These are phyloP conservation scores for Apomyelois bistriatella DNA, from an alignment of 2,888 invertebrate species.

Conservation along the genomic window DNA sequence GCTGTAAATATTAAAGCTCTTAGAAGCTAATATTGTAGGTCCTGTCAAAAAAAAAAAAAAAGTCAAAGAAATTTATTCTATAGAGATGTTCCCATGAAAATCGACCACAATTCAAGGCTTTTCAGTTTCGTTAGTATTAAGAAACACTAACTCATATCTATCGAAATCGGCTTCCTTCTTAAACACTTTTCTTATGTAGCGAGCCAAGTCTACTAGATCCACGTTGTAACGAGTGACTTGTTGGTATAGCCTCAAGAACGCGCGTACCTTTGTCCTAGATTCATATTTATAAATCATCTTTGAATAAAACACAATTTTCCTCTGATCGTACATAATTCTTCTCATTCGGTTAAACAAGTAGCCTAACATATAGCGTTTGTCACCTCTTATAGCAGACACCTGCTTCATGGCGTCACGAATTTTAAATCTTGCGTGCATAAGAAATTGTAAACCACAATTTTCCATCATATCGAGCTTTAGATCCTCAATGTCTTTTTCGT, in stretches of 20 bases:
- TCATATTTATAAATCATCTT: neutral
- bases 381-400: conserved; percentile 22
- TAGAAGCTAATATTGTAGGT: too few relatives aligned
- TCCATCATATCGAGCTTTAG: conserved; percentile 19
- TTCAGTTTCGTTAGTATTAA: too few relatives aligned
- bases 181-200: conserved; percentile 23
- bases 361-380: conserved; percentile 41
- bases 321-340: conserved; percentile 33
- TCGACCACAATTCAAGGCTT: too few relatives aligned
- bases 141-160: too few relatives aligned
- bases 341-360: conserved; percentile 45
- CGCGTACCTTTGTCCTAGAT: conserved; percentile 2
- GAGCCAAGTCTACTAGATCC: conserved; percentile 35
- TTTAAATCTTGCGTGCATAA: conserved; percentile 38
- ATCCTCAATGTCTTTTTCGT: neutral
- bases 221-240: conserved; percentile 35
- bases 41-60: too few relatives aligned
- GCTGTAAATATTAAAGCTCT: too few relatives aligned
- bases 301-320: conserved; percentile 24
- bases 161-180: neutral
- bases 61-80: too few relatives aligned
- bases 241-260: conserved; percentile 31
- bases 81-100: too few relatives aligned
- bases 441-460: conserved; percentile 26
- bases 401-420: conserved; percentile 31